These are phyloP conservation scores for Microctonus hyperodae DNA, from an alignment of 2,888 invertebrate species.

Conservation along the genomic window DNA sequence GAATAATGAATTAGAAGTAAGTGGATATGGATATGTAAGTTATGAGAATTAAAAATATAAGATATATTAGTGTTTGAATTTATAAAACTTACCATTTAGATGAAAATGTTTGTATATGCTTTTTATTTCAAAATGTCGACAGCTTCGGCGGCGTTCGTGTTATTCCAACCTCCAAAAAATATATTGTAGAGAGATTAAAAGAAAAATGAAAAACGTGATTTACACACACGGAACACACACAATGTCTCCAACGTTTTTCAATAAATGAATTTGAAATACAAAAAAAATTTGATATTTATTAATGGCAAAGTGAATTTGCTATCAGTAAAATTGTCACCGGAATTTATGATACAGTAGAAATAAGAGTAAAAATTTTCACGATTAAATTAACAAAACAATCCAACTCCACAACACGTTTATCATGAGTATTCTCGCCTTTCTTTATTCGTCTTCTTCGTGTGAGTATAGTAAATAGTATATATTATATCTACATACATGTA, in stretches of 20 bases:
- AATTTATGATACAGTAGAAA: neutral
- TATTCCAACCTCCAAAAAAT: slow-evolving; percentile 29
- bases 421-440: neutral
- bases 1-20: no score
- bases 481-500: no score
- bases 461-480: no score
- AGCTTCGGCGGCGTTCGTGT: slow-evolving; percentile 3
- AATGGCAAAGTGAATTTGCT: no score
- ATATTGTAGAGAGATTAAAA: neutral
- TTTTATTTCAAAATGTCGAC: neutral
- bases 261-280: neutral
- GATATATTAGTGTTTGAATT: no score
- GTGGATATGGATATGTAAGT: neutral
- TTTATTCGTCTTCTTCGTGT: neutral
- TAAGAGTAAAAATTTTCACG: slow-evolving; percentile 9
- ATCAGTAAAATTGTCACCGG: neutral
- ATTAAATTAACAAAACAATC: neutral
- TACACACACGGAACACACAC: no score
- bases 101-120: neutral
- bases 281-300: no score
- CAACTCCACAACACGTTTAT: slow-evolving; percentile 12
- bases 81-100: slow-evolving; percentile 22
- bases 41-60: no score
- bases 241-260: neutral
- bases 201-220: neutral